Base-by-base conservation (phyloP, 2,888 invertebrate species). In the Sarcophaga caerulescens region DNA sequence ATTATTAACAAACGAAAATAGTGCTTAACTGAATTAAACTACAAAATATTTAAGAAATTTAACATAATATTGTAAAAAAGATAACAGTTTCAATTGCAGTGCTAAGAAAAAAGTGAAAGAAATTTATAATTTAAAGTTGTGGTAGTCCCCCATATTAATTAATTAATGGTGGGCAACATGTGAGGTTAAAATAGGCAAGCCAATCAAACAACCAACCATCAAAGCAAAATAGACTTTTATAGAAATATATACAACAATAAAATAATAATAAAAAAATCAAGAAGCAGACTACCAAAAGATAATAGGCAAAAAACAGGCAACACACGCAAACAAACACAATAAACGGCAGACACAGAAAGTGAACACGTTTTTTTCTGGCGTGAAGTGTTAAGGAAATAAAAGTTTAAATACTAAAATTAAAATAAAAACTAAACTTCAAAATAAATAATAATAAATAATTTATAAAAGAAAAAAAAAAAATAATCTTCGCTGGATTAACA, bases 111-210 rank as follows among this genome's bases (percentile, higher is more conserved):
- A 69, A 57, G 12, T 52, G 35, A 35, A 35, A 35, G 35, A 35
- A 35, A 35, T 35, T 35, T 10, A 35, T 52, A 81, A 68, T 59
- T 59, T 35, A 52, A 44, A 76, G 44, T 81, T 81, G 79, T 74
- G 12, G 63, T 71, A 70, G 47, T 44, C 8, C 14, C n/a, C 10
- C 23, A 60, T 59, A 47, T 59, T 70, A 63, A 76, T 60, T 65
- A 68, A 71, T 52, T 52, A 52, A 63, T 75, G 52, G 88, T 89
- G 89, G 89, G 90, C 90, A 90, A 89, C 91, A 92, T 92, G 92
- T 92, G 92, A 92, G 92, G 92, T 92, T 92, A 92, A 90, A 91
- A 85, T 88, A 89, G 89, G 89, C 88, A 88, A 85, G 68, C 10
- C 44, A 17, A 89, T 88, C 88, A 89, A 87, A 25, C 63, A 71